Percentiles rank a stretch among this genome's conserved stretches.
Conservation (phyloP, 1,140 invertebrate genomes). For the Penaeus japonicus region DNA sequence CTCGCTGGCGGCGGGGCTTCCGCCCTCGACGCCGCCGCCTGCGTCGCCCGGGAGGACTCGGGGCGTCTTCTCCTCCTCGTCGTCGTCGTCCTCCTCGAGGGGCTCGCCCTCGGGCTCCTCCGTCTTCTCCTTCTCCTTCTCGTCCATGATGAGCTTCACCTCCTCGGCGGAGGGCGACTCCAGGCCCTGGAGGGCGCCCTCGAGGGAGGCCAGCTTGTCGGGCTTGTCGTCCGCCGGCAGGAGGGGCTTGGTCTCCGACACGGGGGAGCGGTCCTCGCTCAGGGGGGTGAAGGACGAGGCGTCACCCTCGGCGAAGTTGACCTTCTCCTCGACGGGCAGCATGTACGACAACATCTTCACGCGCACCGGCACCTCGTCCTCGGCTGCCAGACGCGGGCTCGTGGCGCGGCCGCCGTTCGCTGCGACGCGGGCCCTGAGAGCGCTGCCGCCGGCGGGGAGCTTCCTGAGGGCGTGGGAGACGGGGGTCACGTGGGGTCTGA, state of each 20-base stretch:
- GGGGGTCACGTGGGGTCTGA: neutral
- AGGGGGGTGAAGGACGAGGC: constrained; percentile 38
- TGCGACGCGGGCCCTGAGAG: neutral
- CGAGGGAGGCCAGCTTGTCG: neutral
- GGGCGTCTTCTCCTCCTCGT: neutral
- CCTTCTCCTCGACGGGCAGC: constrained; percentile 73
- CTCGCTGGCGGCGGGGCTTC: constrained; percentile 58
- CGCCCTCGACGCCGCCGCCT: neutral
- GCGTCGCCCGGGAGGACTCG: neutral
- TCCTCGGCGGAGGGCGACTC: constrained; percentile 1
- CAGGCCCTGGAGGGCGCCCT: neutral
- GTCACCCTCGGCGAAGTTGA: constrained; percentile 63
- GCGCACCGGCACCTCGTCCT: neutral
- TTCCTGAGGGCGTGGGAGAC: too few relatives aligned
- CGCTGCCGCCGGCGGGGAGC: too few relatives aligned
- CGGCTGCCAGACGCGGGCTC: neutral
- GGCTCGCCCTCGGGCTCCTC: constrained; percentile 40
- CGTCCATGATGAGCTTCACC: constrained; percentile 19
- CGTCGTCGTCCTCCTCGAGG: constrained; percentile 10
- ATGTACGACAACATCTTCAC: constrained; percentile 72
- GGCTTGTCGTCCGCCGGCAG: neutral
- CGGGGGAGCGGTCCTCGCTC: constrained; percentile 33
- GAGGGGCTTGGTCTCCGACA: constrained; percentile 21
- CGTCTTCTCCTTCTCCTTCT: constrained; percentile 20
- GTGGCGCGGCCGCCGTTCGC: neutral